phyloP scores from a whole-genome alignment of 2,797 vertebrate species.

The Onychomys arenicola region DNA sequence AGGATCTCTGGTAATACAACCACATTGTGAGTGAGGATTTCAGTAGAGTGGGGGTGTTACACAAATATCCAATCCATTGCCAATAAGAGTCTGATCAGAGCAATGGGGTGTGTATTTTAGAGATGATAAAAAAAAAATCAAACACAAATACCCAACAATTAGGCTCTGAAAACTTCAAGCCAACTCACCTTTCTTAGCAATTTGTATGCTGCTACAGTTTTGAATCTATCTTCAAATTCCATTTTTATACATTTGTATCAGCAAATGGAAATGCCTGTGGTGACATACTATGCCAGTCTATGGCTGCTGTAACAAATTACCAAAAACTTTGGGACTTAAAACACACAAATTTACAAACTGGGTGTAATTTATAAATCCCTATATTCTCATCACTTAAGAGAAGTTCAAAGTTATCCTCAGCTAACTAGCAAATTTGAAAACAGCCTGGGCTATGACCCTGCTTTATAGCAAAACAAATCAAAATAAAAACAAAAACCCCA shows the following conservation, averaged over 20 bases:
- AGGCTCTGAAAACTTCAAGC: background rate
- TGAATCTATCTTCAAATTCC: slow-evolving; percentile 32
- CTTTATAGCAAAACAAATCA: background rate
- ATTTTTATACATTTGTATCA: slow-evolving; percentile 4
- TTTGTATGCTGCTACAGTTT: slow-evolving; percentile 36
- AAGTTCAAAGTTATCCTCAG: background rate
- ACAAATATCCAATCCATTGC: background rate
- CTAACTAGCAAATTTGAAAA: background rate
- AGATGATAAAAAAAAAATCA: slow-evolving; percentile 42
- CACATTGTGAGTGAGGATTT: background rate
- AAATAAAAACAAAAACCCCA: background rate
- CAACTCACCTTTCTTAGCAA: slow-evolving; percentile 7
- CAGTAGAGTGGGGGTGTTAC: background rate
- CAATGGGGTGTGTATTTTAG: background rate
- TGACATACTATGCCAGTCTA: background rate
- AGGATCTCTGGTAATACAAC: background rate
- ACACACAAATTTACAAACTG: background rate
- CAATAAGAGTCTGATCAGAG: background rate
- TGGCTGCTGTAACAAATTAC: background rate
- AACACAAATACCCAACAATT: background rate
- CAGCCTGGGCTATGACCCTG: background rate
- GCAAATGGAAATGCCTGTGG: slow-evolving; percentile 9
- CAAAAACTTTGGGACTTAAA: slow-evolving; percentile 36
- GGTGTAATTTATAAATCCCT: background rate
- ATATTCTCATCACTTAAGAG: background rate